A percentile compares a stretch with the other conserved stretches of the same genome.
These are phyloP conservation scores for Phymanthus crucifer DNA, from an alignment of 92 coral and sea anemone species.

Conservation along the genomic window DNA sequence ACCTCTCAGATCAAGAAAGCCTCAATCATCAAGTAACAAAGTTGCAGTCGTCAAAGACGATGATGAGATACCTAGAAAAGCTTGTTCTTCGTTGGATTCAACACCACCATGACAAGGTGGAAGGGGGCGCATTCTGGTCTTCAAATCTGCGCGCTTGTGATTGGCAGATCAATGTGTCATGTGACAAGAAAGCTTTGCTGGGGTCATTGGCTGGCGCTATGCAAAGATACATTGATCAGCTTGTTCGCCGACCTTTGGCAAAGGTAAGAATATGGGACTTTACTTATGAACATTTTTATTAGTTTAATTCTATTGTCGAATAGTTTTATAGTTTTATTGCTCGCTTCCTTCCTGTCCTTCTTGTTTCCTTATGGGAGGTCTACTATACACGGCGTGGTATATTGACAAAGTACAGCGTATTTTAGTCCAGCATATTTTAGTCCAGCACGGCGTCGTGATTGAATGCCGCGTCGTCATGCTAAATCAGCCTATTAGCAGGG, in stretches of 20 bases:
- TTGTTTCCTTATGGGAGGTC: too few relatives aligned
- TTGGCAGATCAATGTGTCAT: slow-evolving; percentile 46
- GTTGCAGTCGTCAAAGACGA: slow-evolving; percentile 6
- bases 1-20: slow-evolving; percentile 2
- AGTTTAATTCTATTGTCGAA: neutral
- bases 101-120: slow-evolving; percentile 18
- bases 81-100: slow-evolving; percentile 40
- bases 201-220: slow-evolving; percentile 36
- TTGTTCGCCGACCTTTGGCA: slow-evolving; percentile 38
- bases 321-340: too few relatives aligned
- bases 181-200: slow-evolving; percentile 36
- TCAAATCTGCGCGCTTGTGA: slow-evolving; percentile 15
- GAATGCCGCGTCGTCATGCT: too few relatives aligned
- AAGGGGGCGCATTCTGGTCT: slow-evolving; percentile 16
- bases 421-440: too few relatives aligned
- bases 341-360: too few relatives aligned
- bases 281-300: neutral
- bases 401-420: too few relatives aligned
- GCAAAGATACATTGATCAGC: slow-evolving; percentile 10
- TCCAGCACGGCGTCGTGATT: too few relatives aligned
- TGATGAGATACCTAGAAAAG: slow-evolving; percentile 30
- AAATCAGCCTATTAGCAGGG: too few relatives aligned
- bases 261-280: slow-evolving; percentile 8
- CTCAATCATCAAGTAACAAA: slow-evolving; percentile 1
- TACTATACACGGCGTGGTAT: too few relatives aligned